These are phyloP conservation scores for Plebejus melissa DNA, from an alignment of 2,888 invertebrate species.

Conservation along the genomic window DNA sequence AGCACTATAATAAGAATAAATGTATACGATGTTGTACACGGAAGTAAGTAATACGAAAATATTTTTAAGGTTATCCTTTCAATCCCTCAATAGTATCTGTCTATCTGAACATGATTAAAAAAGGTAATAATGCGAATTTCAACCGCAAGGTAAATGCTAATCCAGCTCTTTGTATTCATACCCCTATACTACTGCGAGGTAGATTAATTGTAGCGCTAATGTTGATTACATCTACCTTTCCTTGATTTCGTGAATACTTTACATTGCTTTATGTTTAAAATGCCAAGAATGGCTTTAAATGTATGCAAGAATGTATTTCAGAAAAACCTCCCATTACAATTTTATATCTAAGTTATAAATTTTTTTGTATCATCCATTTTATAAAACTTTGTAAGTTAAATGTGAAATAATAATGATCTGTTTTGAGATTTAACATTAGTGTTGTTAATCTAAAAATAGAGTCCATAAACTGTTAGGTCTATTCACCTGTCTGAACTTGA, in stretches of 20 bases:
- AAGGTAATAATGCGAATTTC: not conserved
- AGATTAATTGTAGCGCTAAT: conserved; percentile 6
- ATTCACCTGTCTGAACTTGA: not conserved
- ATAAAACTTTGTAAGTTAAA: no score
- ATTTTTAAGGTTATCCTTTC: not conserved
- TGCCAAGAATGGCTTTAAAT: not conserved
- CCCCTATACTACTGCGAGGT: not conserved
- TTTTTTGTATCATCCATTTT: no score
- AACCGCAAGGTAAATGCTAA: not conserved
- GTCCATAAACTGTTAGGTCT: not conserved
- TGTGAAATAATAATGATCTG: not conserved
- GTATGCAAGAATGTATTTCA: not conserved
- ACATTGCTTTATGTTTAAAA: not conserved
- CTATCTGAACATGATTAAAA: not conserved
- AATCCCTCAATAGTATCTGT: not conserved
- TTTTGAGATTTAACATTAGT: not conserved
- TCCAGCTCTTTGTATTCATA: not conserved
- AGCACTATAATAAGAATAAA: not conserved
- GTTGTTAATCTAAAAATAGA: not conserved
- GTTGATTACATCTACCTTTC: not conserved
- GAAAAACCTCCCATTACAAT: no score
- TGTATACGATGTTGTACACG: not conserved
- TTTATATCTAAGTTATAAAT: no score
- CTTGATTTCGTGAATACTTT: not conserved
- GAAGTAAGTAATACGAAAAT: not conserved